Evolutionary conservation across 2,888 invertebrate species (phyloP).

Genomic region (Agapostemon virescens): DNA sequence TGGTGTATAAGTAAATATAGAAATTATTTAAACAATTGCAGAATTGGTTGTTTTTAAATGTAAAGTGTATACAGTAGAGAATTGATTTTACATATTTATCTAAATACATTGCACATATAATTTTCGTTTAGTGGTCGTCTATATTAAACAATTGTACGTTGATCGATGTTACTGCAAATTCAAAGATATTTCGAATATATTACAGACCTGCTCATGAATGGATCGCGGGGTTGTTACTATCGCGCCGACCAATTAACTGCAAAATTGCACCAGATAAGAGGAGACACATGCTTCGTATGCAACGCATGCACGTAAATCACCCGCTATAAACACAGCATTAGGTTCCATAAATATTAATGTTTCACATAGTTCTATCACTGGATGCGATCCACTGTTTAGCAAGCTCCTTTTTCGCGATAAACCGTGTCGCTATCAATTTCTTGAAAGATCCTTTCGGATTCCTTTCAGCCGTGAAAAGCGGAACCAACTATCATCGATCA

Average conservation of each 20-base stretch:
- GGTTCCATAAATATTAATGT: not conserved
- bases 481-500: not conserved
- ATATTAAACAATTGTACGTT: not conserved
- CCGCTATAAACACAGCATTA: not conserved
- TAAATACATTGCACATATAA: not conserved
- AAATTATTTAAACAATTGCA: not conserved
- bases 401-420: not conserved
- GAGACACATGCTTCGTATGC: slow-evolving; percentile 1
- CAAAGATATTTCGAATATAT: not conserved
- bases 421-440: not conserved
- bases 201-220: not conserved
- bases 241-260: not conserved
- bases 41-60: not conserved
- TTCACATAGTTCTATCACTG: not conserved
- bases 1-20: not conserved
- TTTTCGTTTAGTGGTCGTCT: not conserved
- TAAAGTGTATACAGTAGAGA: not conserved
- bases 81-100: not conserved
- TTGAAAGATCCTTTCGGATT: not conserved
- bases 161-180: not conserved
- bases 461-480: not conserved
- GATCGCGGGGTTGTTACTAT: not conserved
- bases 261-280: not conserved
- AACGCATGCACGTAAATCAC: not conserved
- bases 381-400: not conserved